Evolutionary conservation across 2,113 vertebrate species (phyloP).

Genomic region (Fregetta grallaria): DNA sequence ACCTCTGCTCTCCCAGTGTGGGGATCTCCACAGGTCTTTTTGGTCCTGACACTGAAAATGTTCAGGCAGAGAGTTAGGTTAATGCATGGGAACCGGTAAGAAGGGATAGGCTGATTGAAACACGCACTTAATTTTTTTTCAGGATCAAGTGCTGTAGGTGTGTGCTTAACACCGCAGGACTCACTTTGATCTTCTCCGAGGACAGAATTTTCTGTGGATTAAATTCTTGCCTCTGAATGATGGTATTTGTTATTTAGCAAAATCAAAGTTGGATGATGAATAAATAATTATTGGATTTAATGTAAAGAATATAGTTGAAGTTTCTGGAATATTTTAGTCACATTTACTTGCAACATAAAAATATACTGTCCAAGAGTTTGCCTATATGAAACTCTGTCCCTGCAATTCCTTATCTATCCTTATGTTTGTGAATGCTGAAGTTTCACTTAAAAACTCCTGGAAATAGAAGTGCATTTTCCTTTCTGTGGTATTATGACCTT

Average conservation of each 20-base stretch:
- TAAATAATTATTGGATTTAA: neutral
- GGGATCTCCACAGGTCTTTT: neutral
- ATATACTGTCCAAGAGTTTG: neutral
- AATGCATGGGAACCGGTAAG: neutral
- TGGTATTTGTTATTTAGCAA: neutral
- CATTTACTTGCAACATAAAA: neutral
- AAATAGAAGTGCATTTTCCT: neutral
- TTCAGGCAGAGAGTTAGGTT: neutral
- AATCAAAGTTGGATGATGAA: slow-evolving; percentile 2
- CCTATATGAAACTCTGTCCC: neutral
- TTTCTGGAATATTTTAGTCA: neutral
- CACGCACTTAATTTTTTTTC: neutral
- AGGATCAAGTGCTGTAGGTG: neutral
- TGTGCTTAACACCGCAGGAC: neutral
- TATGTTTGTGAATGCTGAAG: neutral
- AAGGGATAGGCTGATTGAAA: neutral
- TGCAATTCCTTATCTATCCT: neutral
- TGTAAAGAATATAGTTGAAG: neutral
- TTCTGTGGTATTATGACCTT: neutral
- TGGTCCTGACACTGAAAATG: neutral
- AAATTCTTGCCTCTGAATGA: neutral
- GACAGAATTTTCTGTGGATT: slow-evolving; percentile 2
- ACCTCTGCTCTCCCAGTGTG: neutral
- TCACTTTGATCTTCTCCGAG: slow-evolving; percentile 25
- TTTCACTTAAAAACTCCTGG: neutral